These are phyloP conservation scores for Eucera pruinosa DNA, from an alignment of 2,888 invertebrate genomes.

Conservation along the genomic window DNA sequence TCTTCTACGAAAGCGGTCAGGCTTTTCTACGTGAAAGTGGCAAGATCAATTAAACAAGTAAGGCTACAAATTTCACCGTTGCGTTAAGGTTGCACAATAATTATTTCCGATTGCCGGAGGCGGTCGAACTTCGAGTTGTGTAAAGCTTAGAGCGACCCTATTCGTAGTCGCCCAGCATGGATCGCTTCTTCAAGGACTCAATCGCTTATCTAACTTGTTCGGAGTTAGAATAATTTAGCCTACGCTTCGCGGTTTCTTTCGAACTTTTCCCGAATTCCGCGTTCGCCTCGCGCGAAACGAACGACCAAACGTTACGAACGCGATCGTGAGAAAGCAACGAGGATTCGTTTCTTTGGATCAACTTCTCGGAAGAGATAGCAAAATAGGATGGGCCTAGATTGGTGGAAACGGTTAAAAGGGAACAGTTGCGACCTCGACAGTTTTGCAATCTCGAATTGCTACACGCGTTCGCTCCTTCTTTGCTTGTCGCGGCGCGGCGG, in stretches of 20 bases:
- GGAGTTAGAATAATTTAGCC: too few species aligned
- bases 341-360: not conserved
- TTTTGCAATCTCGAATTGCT: conserved; percentile 79
- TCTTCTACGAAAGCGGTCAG: too few species aligned
- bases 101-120: not conserved
- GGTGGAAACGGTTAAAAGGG: conserved; percentile 43
- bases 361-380: not conserved
- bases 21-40: conserved; percentile 8
- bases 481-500: conserved; percentile 49
- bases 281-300: too few species aligned
- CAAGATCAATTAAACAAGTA: not conserved
- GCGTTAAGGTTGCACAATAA: conserved; percentile 3
- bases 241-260: too few species aligned
- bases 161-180: not conserved
- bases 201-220: not conserved
- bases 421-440: conserved; percentile 68
- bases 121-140: conserved; percentile 6
- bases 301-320: too few species aligned
- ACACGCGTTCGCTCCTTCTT: conserved; percentile 75
- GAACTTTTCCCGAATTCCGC: too few species aligned
- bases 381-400: not conserved
- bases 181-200: not conserved
- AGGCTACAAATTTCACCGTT: conserved; percentile 2
- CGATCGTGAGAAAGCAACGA: not conserved
- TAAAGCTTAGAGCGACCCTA: not conserved